phyloP scores from a whole-genome alignment of 2,113 vertebrate genomes.

The Phalacrocorax carbo region DNA sequence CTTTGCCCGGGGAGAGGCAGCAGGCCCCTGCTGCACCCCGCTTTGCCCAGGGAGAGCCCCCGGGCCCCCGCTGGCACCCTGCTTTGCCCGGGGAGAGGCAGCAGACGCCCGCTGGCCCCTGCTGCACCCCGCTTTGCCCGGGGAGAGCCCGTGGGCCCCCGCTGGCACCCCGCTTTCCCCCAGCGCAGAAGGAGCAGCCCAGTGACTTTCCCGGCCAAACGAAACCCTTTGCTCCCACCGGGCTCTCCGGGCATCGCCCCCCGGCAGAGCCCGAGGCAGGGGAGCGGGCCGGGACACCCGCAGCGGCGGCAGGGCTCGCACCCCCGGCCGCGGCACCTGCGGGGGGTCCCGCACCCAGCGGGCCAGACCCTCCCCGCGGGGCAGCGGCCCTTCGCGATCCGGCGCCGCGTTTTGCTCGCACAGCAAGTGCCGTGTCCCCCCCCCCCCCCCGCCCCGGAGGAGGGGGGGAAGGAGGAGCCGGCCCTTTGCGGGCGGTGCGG shows the following conservation, averaged over 20 bases:
- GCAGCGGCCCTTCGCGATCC: too few species aligned
- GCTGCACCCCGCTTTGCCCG: rapidly evolving
- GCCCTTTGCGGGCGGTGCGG: too few species aligned
- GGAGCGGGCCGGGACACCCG: neutral
- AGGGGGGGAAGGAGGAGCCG: too few species aligned
- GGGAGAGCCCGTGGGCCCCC: rapidly evolving
- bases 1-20: rapidly evolving
- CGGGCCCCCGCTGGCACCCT: rapidly evolving
- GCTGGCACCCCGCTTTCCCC: neutral
- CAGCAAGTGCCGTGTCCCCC: too few species aligned
- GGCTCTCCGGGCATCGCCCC: neutral
- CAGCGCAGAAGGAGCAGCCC: neutral
- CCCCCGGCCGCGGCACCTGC: neutral
- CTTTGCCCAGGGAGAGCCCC: rapidly evolving
- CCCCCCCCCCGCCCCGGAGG: too few species aligned
- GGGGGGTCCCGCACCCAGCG: too few species aligned
- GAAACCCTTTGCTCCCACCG: neutral
- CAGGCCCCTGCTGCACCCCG: neutral
- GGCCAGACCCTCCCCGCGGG: too few species aligned
- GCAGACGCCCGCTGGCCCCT: too few species aligned
- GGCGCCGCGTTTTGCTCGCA: too few species aligned
- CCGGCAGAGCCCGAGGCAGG: neutral
- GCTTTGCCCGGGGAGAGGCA: rapidly evolving
- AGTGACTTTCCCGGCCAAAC: neutral
- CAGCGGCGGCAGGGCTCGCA: neutral